Base-by-base conservation (phyloP, 1,140 invertebrate species). In the Mylabris phalerata region DNA sequence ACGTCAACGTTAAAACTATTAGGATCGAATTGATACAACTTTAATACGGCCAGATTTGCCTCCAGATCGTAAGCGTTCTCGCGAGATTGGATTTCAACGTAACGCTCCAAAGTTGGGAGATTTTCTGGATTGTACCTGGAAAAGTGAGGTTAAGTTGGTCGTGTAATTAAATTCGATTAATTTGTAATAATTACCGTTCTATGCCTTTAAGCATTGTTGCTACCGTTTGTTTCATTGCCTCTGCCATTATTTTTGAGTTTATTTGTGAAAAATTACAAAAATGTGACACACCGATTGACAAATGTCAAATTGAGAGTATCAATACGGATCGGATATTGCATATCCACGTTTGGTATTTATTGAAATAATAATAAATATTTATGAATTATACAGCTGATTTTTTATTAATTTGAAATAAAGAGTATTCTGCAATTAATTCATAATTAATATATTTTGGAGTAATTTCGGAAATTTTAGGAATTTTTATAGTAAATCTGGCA, bases 11-110 rank as follows among this genome's bases (percentile, higher is more conserved):
- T 88, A 66, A 92, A 93, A 63, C 84, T 81, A n/a, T 82, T 82
- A n/a, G 93, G 92, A 75, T 95, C 95, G 65, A 98, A 92, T 75
- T 98, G 95, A 70, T 98, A 97, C 26, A 92, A 75, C 72, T 93
- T 92, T 5, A 91, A 75, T 13, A 98, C 89, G 39, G 94, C 93
- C 46, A 98, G 78, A 75, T 98, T 98, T 1, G 95, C 95, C 77
- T 98, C 95, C 64, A 98, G 78, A 74, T 98, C 95, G 69, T 98
- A 98, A 2, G 87, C 85, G 75, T 98, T 97, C 73, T 97, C 94
- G 61, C 84, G 82, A 0, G 90, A 89, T 75, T 98, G 95, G 66
- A 93, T 84, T 70, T 94, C 88, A 5, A 98, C 91, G 77, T 98
- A 98, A 61, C 87, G 80, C 74, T 98, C 93, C 52, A 98, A 77